Conservation (phyloP, 2,888 invertebrate genomes). For the Cryptosula pallasiana region DNA sequence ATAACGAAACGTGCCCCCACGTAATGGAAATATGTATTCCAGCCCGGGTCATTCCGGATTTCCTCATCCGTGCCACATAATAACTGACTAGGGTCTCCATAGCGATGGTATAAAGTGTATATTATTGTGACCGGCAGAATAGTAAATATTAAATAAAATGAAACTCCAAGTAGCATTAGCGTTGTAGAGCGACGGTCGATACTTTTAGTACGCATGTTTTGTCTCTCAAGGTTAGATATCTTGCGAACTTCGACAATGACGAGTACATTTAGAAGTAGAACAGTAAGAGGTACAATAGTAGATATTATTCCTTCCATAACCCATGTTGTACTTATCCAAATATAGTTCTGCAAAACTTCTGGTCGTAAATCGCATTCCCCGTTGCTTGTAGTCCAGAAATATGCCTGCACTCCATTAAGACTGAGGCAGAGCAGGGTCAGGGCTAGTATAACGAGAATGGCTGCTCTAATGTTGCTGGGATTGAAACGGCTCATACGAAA, state of each 20-base stretch:
- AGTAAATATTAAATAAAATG: slow-evolving; percentile 51
- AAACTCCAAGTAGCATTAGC: slow-evolving; percentile 47
- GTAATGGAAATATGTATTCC: slow-evolving; percentile 34
- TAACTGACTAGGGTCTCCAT: slow-evolving; percentile 31
- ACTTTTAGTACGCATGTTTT: slow-evolving; percentile 20
- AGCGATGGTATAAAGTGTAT: slow-evolving; percentile 38
- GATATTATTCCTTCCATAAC: slow-evolving; percentile 47
- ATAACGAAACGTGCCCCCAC: slow-evolving; percentile 34
- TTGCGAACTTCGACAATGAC: slow-evolving; percentile 46
- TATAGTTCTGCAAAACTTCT: background rate
- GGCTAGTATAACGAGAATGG: slow-evolving; percentile 38
- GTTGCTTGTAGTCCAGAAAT: slow-evolving; percentile 41
- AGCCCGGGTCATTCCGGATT: slow-evolving; percentile 32
- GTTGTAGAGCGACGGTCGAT: slow-evolving; percentile 45
- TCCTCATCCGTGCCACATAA: slow-evolving; percentile 31
- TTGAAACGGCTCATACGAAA: slow-evolving; percentile 33
- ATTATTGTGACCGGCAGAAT: slow-evolving; percentile 49
- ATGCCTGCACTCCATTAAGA: slow-evolving; percentile 44
- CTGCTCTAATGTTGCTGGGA: slow-evolving; percentile 45
- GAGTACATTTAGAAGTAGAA: slow-evolving; percentile 47
- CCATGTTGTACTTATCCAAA: slow-evolving; percentile 36
- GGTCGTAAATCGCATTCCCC: slow-evolving; percentile 23
- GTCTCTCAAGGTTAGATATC: slow-evolving; percentile 26
- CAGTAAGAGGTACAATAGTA: slow-evolving; percentile 44
- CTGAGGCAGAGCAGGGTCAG: slow-evolving; percentile 37